Conservation (phyloP, 2,888 invertebrate genomes). For the Pachydiplax longipennis region DNA sequence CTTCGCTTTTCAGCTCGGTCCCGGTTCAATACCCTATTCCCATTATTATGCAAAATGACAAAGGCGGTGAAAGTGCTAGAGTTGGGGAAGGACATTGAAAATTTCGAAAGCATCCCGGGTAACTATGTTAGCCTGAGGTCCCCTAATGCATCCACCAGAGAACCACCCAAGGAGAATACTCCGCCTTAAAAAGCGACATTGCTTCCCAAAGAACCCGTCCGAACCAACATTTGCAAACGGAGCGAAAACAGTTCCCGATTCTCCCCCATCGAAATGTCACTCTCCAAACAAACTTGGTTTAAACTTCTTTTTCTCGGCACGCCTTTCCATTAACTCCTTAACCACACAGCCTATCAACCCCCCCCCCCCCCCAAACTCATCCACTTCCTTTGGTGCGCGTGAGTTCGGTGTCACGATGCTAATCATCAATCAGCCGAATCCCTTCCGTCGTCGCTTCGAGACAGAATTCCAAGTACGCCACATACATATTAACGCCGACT, state of each 20-base stretch:
- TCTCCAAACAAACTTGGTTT: background rate
- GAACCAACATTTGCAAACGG: background rate
- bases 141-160: too few species aligned
- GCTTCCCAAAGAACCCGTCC: background rate
- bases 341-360: conserved; percentile 30
- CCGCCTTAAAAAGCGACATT: too few species aligned
- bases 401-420: background rate
- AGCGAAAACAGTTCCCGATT: background rate
- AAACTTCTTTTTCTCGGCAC: background rate
- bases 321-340: conserved; percentile 19
- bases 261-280: background rate
- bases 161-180: too few species aligned
- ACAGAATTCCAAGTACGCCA: background rate
- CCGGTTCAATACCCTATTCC: too few species aligned
- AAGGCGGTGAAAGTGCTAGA: too few species aligned
- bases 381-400: background rate
- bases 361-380: background rate
- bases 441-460: too few species aligned
- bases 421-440: conserved; percentile 28
- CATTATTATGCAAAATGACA: too few species aligned
- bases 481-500: conserved; percentile 22
- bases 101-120: too few species aligned
- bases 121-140: too few species aligned
- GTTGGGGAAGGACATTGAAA: too few species aligned
- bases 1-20: too few species aligned